These are phyloP conservation scores for Heptranchias perlo DNA, from an alignment of 2,113 vertebrate genomes.

Conservation along the genomic window DNA sequence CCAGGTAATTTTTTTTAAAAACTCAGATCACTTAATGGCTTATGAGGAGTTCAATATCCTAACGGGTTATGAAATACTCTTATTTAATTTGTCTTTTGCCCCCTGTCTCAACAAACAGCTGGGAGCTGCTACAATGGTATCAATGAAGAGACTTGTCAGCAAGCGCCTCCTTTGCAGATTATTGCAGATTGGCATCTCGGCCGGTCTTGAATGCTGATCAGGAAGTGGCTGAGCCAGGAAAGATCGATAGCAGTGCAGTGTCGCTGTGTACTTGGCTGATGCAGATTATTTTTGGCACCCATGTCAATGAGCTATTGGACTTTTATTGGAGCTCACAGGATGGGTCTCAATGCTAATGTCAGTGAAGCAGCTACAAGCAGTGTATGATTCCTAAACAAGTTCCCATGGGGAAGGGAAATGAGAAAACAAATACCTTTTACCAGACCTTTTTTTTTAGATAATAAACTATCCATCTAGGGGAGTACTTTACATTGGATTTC, in stretches of 20 bases:
- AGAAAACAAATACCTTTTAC: not conserved
- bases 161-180: not conserved
- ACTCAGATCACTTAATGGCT: too few species aligned
- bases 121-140: not conserved
- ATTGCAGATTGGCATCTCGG: not conserved
- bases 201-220: not conserved
- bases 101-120: not conserved
- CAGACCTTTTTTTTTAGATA: not conserved
- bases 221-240: not conserved
- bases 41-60: too few species aligned
- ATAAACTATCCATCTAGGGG: not conserved
- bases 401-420: not conserved
- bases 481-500: not conserved
- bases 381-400: not conserved
- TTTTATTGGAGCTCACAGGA: not conserved
- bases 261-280: not conserved
- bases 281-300: not conserved
- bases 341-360: not conserved
- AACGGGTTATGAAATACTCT: not conserved
- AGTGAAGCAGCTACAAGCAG: not conserved
- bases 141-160: not conserved
- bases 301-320: not conserved
- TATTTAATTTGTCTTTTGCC: not conserved
- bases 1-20: not conserved
- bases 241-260: not conserved